Conservation (phyloP, 2,888 invertebrate genomes). For the Maniola hyperantus region DNA sequence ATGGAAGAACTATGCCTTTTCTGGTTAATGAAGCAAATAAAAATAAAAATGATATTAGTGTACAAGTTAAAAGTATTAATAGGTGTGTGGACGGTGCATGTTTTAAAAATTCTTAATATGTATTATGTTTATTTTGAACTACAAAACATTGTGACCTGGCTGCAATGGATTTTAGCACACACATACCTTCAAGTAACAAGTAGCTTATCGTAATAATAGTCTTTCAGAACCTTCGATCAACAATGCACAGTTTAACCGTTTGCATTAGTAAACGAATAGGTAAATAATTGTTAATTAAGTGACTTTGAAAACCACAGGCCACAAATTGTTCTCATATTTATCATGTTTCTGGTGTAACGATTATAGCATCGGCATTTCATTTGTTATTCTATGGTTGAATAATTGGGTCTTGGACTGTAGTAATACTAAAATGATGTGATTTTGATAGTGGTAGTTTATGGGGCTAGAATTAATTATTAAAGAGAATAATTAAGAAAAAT, state of each 20-base stretch:
- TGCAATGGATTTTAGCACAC: neutral
- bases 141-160: neutral
- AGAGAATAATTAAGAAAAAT: no score
- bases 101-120: neutral
- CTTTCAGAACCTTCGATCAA: neutral
- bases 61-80: no score
- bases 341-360: neutral
- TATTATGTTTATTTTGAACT: neutral
- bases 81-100: no score
- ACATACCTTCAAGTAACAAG: neutral
- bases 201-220: neutral
- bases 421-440: no score
- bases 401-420: no score
- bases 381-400: no score
- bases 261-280: neutral
- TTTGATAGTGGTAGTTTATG: no score
- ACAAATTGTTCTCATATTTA: conserved; percentile 1
- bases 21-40: no score
- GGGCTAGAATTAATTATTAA: no score
- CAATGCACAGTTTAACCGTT: conserved; percentile 4
- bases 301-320: neutral
- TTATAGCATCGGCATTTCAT: neutral
- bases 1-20: no score
- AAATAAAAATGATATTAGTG: no score
- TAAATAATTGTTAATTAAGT: conserved; percentile 4